A percentile compares a stretch with the other conserved stretches of the same genome.
Conservation (phyloP, 2,888 invertebrate genomes). For the Andrena flavipes region DNA sequence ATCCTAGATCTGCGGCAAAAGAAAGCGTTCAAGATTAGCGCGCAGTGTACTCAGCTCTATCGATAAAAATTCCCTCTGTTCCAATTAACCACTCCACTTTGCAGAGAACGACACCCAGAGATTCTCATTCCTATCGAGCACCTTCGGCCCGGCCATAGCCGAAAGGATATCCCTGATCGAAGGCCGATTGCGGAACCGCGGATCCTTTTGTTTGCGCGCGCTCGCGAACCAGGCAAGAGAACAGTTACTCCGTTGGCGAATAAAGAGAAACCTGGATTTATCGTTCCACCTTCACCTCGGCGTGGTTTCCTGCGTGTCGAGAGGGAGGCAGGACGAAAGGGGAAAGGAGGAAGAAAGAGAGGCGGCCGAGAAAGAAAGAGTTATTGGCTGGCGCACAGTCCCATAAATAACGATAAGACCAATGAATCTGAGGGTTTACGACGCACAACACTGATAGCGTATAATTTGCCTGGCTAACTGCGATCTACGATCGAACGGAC, state of each 20-base stretch:
- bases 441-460: constrained; percentile 77
- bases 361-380: constrained; percentile 31
- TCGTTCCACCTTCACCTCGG: constrained; percentile 53
- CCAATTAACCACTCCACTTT: too few relatives aligned
- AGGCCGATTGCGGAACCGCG: constrained; percentile 39
- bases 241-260: constrained; percentile 49
- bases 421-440: constrained; percentile 75
- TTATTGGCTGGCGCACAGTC: constrained; percentile 32
- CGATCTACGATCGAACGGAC: constrained; percentile 39
- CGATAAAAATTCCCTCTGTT: background rate
- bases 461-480: constrained; percentile 73
- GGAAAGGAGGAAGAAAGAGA: constrained; percentile 29
- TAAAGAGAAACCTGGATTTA: constrained; percentile 58
- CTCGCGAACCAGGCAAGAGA: constrained; percentile 22
- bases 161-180: constrained; percentile 8
- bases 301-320: constrained; percentile 31
- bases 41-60: background rate
- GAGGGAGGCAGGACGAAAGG: constrained; percentile 10
- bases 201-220: constrained; percentile 20
- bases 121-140: background rate
- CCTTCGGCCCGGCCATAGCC: background rate
- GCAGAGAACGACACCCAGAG: background rate
- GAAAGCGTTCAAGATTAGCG: background rate
- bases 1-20: constrained; percentile 78
- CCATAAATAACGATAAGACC: constrained; percentile 70